phyloP scores from a whole-genome alignment of 2,888 invertebrate species.

The Sesia apiformis region DNA sequence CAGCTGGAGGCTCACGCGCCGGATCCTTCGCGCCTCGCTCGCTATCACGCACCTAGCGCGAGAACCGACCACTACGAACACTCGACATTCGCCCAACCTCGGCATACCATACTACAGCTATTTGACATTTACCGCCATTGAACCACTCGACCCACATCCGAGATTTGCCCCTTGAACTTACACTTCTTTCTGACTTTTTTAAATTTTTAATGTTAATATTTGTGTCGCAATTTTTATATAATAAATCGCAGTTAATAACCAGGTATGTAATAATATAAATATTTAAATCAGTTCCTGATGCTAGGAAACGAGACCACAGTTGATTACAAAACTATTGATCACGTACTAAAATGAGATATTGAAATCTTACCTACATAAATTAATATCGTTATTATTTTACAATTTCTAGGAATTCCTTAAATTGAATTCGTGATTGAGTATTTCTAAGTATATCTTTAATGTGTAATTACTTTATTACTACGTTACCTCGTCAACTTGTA shows the following conservation, averaged over 20 bases:
- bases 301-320: no score
- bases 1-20: slow-evolving; percentile 16
- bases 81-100: slow-evolving; percentile 34
- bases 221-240: neutral
- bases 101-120: slow-evolving; percentile 20
- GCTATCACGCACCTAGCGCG: neutral
- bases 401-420: neutral
- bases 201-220: slow-evolving; percentile 1
- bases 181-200: slow-evolving; percentile 19
- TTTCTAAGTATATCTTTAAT: neutral
- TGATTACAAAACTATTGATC: no score
- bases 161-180: slow-evolving; percentile 29
- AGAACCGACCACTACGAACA: neutral
- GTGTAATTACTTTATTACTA: neutral
- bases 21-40: neutral
- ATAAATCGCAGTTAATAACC: no score
- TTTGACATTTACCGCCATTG: slow-evolving; percentile 43
- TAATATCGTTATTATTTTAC: neutral
- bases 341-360: no score
- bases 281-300: no score
- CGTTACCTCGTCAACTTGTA: neutral
- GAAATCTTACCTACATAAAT: no score
- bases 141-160: slow-evolving; percentile 9
- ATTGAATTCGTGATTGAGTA: neutral
- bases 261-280: no score